Conservation (phyloP, 1,140 invertebrate genomes). For the Drosophila carrolli region DNA sequence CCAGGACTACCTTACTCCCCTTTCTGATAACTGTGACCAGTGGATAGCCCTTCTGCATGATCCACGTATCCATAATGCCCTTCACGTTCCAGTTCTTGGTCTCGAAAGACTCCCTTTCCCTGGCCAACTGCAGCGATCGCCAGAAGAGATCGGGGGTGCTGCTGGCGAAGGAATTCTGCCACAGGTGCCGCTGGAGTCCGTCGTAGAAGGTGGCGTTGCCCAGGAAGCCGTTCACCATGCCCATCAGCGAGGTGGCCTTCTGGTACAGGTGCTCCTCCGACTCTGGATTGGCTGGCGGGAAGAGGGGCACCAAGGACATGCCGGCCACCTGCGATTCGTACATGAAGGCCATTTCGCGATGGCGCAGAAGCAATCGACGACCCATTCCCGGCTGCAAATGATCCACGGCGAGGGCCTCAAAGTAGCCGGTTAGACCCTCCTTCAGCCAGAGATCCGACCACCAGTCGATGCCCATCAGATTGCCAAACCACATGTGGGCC, state of each 20-base stretch:
- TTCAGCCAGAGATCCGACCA: conserved; percentile 95
- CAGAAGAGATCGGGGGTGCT: conserved; percentile 93
- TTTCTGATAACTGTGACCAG: conserved; percentile 88
- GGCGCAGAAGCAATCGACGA: conserved; percentile 93
- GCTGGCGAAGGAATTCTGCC: conserved; percentile 87
- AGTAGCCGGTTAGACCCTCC: conserved; percentile 93
- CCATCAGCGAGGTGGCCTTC: conserved; percentile 92
- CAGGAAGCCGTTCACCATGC: conserved; percentile 94
- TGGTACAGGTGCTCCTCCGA: conserved; percentile 87
- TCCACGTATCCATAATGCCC: conserved; percentile 92
- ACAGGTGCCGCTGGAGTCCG: conserved; percentile 88
- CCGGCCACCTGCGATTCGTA: conserved; percentile 95
- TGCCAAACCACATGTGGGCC: conserved; percentile 94
- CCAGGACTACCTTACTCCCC: conserved; percentile 78
- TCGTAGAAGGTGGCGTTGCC: conserved; percentile 89
- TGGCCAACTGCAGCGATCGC: conserved; percentile 88
- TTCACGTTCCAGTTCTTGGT: conserved; percentile 85
- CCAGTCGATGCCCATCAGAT: conserved; percentile 91
- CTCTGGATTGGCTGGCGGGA: rapidly evolving
- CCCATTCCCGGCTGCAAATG: conserved; percentile 90
- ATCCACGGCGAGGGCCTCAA: conserved; percentile 90
- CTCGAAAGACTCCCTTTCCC: conserved; percentile 84
- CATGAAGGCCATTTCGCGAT: conserved; percentile 92
- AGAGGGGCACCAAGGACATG: conserved; percentile 88
- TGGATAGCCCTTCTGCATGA: conserved; percentile 91